Conservation (phyloP, 1,140 invertebrate genomes). For the Aphelinus certus region DNA sequence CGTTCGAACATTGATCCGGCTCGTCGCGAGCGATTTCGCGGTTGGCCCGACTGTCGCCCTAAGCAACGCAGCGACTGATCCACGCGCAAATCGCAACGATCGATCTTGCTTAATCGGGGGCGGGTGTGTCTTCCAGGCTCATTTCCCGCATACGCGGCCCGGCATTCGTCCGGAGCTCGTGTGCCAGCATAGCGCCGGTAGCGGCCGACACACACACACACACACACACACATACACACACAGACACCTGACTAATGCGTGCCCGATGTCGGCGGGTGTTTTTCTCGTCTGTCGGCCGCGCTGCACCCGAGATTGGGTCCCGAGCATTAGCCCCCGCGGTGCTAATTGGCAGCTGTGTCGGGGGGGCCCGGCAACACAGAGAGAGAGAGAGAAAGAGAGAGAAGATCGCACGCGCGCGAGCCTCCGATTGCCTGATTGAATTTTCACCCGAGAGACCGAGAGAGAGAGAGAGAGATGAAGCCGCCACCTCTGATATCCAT, state of each 20-base stretch:
- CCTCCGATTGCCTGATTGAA: constrained; percentile 11
- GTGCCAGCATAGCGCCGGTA: background rate
- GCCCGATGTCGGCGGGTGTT: background rate
- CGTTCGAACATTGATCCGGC: too few species aligned
- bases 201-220: too few species aligned
- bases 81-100: too few species aligned
- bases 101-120: too few species aligned
- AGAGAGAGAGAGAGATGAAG: background rate
- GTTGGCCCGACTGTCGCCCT: too few species aligned
- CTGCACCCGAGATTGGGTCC: background rate
- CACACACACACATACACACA: background rate
- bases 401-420: background rate
- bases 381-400: background rate
- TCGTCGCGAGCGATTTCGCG: too few species aligned
- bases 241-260: constrained; percentile 19
- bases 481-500: too few species aligned
- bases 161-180: too few species aligned
- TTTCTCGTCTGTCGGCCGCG: background rate
- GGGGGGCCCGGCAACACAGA: too few species aligned
- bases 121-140: too few species aligned
- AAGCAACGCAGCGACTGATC: too few species aligned
- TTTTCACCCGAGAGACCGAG: background rate
- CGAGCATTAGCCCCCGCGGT: constrained; percentile 14
- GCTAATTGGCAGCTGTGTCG: constrained; percentile 13
- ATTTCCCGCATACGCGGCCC: too few species aligned